These are phyloP conservation scores for Kuschelorhynchus macadamiae DNA, from an alignment of 2,888 invertebrate genomes.

Conservation along the genomic window DNA sequence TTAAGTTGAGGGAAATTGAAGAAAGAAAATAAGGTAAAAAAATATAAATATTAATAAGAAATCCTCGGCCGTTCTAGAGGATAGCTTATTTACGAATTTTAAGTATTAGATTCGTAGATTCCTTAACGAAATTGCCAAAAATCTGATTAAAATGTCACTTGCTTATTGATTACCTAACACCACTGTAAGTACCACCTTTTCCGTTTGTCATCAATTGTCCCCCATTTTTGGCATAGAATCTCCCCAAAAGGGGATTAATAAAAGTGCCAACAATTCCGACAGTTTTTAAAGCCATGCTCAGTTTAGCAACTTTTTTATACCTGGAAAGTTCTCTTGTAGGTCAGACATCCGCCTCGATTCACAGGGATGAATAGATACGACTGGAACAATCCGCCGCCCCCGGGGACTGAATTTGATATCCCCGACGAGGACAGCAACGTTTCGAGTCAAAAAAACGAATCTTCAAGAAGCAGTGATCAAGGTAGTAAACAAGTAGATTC, in stretches of 20 bases:
- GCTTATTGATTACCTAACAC: conserved; percentile 61
- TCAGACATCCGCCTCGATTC: conserved; percentile 58
- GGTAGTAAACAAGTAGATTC: conserved; percentile 62
- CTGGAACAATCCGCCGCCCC: conserved; percentile 67
- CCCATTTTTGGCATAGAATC: conserved; percentile 45
- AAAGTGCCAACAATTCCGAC: conserved; percentile 33
- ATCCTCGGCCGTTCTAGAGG: conserved; percentile 1
- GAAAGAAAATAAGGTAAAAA: conserved; percentile 37
- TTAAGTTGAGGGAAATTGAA: not conserved
- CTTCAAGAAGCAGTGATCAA: conserved; percentile 45
- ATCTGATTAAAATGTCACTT: conserved; percentile 29
- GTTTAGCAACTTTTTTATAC: conserved; percentile 60
- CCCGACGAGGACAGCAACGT: conserved; percentile 42
- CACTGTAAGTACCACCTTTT: conserved; percentile 48
- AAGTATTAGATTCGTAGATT: conserved; percentile 3
- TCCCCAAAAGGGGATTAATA: conserved; percentile 21
- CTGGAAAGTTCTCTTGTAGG: conserved; percentile 71
- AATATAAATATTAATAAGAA: conserved; percentile 7
- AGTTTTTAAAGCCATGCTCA: conserved; percentile 29
- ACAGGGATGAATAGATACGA: conserved; percentile 60
- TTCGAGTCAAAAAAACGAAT: conserved; percentile 40
- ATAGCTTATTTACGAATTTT: not conserved
- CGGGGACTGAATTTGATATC: conserved; percentile 64
- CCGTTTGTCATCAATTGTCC: conserved; percentile 17
- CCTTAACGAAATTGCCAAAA: conserved; percentile 34